These are phyloP conservation scores for Pardalotus punctatus DNA, from an alignment of 2,113 vertebrate species.

Conservation along the genomic window DNA sequence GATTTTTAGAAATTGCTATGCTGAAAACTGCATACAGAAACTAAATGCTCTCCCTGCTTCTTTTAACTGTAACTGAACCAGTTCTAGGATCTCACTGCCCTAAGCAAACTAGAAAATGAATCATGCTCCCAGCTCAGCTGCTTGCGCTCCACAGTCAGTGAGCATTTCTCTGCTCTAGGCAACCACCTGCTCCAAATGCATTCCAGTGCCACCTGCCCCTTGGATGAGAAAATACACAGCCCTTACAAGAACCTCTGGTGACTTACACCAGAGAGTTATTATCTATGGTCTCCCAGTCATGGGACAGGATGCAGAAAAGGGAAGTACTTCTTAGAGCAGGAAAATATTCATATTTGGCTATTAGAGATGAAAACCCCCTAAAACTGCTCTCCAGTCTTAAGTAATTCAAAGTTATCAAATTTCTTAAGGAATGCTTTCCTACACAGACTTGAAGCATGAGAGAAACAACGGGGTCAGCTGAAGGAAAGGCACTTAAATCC, in stretches of 20 bases:
- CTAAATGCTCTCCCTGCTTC: fast-evolving
- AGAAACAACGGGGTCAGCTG: not conserved
- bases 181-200: not conserved
- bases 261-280: not conserved
- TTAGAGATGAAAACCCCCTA: not conserved
- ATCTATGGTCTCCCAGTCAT: not conserved
- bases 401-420: not conserved
- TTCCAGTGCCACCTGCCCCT: not conserved
- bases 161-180: not conserved
- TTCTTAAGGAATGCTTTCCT: not conserved
- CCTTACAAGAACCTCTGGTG: not conserved
- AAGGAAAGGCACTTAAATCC: not conserved
- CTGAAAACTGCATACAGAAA: not conserved
- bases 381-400: not conserved
- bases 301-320: not conserved
- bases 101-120: not conserved
- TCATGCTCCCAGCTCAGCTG: not conserved
- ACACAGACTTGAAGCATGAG: not conserved
- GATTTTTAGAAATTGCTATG: not conserved
- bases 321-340: not conserved
- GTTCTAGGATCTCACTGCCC: not conserved
- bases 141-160: fast-evolving
- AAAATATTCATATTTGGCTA: not conserved
- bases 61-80: not conserved
- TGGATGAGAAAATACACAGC: not conserved